These are phyloP conservation scores for Argyresthia albistria DNA, from an alignment of 2,888 invertebrate genomes.

Conservation along the genomic window DNA sequence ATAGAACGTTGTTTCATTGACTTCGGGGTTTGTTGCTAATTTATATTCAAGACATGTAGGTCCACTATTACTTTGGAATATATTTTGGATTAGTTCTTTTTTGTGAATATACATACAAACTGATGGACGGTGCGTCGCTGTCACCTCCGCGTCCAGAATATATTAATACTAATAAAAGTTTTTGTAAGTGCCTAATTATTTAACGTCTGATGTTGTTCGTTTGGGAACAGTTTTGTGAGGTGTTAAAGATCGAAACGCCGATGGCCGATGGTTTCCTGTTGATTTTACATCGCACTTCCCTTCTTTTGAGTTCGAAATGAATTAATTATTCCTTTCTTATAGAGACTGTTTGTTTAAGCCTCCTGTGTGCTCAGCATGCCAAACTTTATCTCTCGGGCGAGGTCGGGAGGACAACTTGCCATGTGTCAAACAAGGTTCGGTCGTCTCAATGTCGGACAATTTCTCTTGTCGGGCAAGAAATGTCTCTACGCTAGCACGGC, in stretches of 20 bases:
- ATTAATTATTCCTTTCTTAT: too few relatives aligned
- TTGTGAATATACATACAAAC: slow-evolving; percentile 24
- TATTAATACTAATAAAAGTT: slow-evolving; percentile 47
- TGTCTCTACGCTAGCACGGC: too few relatives aligned
- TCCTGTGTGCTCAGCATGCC: too few relatives aligned
- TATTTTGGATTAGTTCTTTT: slow-evolving; percentile 31
- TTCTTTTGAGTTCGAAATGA: too few relatives aligned
- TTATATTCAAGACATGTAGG: slow-evolving; percentile 51
- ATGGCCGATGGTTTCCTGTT: slow-evolving; percentile 21
- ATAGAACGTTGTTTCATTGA: slow-evolving; percentile 19
- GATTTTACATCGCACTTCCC: too few relatives aligned
- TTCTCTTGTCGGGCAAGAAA: too few relatives aligned
- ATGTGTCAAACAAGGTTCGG: too few relatives aligned
- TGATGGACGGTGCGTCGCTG: slow-evolving; percentile 28
- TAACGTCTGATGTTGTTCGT: slow-evolving; percentile 17
- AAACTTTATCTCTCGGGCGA: too few relatives aligned
- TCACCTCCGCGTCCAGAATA: slow-evolving; percentile 41
- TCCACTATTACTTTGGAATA: slow-evolving; percentile 30
- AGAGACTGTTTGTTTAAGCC: too few relatives aligned
- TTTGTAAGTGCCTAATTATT: slow-evolving; percentile 36
- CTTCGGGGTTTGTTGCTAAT: slow-evolving; percentile 32
- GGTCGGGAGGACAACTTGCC: too few relatives aligned
- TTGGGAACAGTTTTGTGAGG: slow-evolving; percentile 2
- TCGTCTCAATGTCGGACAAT: too few relatives aligned
- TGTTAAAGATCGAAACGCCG: slow-evolving; percentile 2